phyloP scores from a whole-genome alignment of 2,888 invertebrate species.

The Amiota minor region DNA sequence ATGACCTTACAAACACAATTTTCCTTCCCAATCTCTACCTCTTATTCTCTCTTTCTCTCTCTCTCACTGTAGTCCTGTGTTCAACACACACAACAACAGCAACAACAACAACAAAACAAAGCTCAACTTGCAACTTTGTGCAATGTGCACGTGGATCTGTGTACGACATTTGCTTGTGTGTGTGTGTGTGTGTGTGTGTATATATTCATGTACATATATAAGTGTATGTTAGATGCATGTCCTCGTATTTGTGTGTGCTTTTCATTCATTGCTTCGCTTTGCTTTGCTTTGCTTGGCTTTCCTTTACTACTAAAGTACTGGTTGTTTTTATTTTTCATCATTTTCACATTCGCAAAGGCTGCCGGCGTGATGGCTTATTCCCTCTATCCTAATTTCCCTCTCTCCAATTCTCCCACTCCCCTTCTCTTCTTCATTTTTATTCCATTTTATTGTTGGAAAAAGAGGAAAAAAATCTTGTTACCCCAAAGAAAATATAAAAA shows the following conservation, averaged over 20 bases:
- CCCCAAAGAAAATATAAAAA: too few relatives aligned
- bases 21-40: background rate
- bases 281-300: too few relatives aligned
- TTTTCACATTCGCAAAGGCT: constrained; percentile 1
- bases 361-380: background rate
- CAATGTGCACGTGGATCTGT: background rate
- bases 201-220: background rate
- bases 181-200: constrained; percentile 1
- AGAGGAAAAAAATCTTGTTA: too few relatives aligned
- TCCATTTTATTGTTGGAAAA: background rate
- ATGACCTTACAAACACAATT: constrained; percentile 71
- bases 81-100: constrained; percentile 35
- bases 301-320: too few relatives aligned
- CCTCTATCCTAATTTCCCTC: too few relatives aligned
- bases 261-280: background rate
- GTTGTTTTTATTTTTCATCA: too few relatives aligned
- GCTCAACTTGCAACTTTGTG: constrained; percentile 7
- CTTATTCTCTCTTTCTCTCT: too few relatives aligned
- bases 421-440: background rate
- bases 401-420: too few relatives aligned
- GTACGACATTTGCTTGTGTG: background rate
- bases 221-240: background rate
- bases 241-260: background rate
- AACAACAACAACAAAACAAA: constrained; percentile 42
- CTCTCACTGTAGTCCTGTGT: too few relatives aligned